These are phyloP conservation scores for Carcinoscorpius rotundicauda DNA, from an alignment of 1,140 invertebrate genomes.

Conservation along the genomic window DNA sequence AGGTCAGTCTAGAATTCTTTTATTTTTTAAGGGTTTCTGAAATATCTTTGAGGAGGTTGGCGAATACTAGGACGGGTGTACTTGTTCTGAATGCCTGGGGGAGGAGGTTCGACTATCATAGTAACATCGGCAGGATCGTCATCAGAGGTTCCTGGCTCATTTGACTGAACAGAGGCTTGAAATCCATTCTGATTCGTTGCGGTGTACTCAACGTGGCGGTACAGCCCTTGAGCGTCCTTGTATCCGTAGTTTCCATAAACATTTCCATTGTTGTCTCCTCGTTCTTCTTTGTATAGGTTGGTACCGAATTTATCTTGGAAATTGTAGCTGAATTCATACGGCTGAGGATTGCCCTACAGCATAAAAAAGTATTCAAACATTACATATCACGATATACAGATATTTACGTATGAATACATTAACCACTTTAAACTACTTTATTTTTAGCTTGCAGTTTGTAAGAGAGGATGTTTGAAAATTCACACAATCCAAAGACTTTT, in stretches of 20 bases:
- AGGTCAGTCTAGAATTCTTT: no score
- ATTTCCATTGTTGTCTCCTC: slow-evolving; percentile 20
- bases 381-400: no score
- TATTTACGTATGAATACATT: no score
- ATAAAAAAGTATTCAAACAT: no score
- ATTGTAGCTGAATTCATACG: slow-evolving; percentile 23
- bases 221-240: slow-evolving; percentile 20
- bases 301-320: slow-evolving; percentile 21
- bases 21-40: no score
- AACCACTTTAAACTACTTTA: no score
- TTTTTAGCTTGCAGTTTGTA: no score
- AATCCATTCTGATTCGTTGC: slow-evolving; percentile 22
- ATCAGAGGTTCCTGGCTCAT: slow-evolving; percentile 20
- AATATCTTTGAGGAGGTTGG: no score
- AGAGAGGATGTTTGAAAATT: no score
- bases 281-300: slow-evolving; percentile 20
- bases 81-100: neutral
- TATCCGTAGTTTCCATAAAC: slow-evolving; percentile 22
- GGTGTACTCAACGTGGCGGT: slow-evolving; percentile 21
- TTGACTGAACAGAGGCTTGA: slow-evolving; percentile 20
- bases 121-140: slow-evolving; percentile 7
- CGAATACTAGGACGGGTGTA: neutral
- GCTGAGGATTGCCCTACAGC: slow-evolving; percentile 9
- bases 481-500: no score
- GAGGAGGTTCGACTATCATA: neutral